Evolutionary conservation across 2,797 vertebrate genomes (phyloP).

Genomic region (Characodon lateralis): DNA sequence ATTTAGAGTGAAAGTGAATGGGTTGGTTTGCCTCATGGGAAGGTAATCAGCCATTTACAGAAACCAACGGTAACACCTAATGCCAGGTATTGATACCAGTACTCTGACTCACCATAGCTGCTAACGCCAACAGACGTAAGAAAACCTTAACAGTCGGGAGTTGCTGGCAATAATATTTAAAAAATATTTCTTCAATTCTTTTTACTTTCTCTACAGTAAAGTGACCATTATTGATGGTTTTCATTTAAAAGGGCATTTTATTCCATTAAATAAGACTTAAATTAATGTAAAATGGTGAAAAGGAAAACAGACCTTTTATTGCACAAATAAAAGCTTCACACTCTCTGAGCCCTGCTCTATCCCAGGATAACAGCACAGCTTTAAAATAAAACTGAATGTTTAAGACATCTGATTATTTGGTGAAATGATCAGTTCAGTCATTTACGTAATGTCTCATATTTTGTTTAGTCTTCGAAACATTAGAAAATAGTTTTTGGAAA

Average conservation of each 20-base stretch:
- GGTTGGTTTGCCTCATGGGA: constrained; percentile 31
- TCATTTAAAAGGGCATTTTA: not conserved
- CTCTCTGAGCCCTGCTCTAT: not conserved
- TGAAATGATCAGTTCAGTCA: too few relatives aligned
- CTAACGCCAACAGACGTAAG: constrained; percentile 14
- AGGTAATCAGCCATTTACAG: constrained; percentile 37
- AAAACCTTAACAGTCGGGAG: not conserved
- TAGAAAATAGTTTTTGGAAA: too few relatives aligned
- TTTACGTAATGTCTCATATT: too few relatives aligned
- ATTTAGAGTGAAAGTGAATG: constrained; percentile 40
- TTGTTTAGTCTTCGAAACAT: too few relatives aligned
- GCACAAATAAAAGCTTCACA: constrained; percentile 9
- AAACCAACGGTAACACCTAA: constrained; percentile 8
- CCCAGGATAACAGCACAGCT: too few relatives aligned
- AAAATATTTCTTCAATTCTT: not conserved
- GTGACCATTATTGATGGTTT: not conserved
- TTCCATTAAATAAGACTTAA: not conserved
- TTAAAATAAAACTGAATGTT: too few relatives aligned
- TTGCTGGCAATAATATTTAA: not conserved
- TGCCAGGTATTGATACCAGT: constrained; percentile 22
- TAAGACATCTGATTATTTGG: too few relatives aligned
- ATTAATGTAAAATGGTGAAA: not conserved
- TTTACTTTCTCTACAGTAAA: not conserved
- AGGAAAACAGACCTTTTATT: not conserved
- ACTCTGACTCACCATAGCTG: constrained; percentile 8